Evolutionary conservation across 2,797 vertebrate species (phyloP).

Genomic region (Chelonia mydas): DNA sequence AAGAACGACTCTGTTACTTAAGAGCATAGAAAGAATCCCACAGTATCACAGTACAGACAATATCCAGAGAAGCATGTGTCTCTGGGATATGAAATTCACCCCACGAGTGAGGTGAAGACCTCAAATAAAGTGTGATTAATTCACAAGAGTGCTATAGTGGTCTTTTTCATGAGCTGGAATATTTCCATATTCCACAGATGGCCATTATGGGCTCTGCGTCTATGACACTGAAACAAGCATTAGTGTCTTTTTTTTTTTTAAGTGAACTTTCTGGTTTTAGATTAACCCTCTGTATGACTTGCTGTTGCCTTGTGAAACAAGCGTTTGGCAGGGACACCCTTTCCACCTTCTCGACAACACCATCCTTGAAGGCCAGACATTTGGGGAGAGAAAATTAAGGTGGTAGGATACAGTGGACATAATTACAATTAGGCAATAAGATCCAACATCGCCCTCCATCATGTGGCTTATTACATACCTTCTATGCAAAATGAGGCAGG

Average conservation of each 20-base stretch:
- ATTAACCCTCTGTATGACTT: neutral
- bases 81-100: slow-evolving; percentile 14
- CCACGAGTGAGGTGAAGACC: neutral
- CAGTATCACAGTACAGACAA: neutral
- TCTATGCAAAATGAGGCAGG: neutral
- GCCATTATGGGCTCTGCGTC: slow-evolving; percentile 21
- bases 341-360: neutral
- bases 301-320: neutral
- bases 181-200: slow-evolving; percentile 49
- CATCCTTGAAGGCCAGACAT: neutral
- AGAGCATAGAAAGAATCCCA: neutral
- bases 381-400: neutral
- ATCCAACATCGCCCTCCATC: neutral
- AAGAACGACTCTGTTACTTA: slow-evolving; percentile 26
- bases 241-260: neutral
- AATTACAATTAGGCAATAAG: accelerated
- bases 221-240: slow-evolving; percentile 32
- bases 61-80: neutral
- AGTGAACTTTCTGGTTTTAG: neutral
- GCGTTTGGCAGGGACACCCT: neutral
- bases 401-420: neutral
- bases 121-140: slow-evolving; percentile 28
- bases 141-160: neutral
- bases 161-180: slow-evolving; percentile 35
- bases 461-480: accelerated